These are phyloP conservation scores for Corythornis cristatus DNA, from an alignment of 2,113 vertebrate species.

Conservation along the genomic window DNA sequence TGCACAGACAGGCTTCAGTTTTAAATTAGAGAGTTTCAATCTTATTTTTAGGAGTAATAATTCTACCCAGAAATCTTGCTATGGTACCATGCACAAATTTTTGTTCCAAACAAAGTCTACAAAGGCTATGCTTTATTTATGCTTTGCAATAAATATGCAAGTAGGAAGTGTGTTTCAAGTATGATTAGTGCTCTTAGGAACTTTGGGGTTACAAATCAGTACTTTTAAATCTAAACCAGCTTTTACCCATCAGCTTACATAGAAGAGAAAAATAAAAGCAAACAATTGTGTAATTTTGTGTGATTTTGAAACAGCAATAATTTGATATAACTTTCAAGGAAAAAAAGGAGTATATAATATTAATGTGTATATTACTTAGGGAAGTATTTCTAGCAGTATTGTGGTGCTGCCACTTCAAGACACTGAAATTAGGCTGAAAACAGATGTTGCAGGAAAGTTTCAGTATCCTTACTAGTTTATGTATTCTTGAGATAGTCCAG, in stretches of 20 bases:
- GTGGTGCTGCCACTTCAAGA: neutral
- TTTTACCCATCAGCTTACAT: neutral
- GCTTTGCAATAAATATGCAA: neutral
- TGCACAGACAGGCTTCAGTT: neutral
- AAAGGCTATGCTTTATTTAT: neutral
- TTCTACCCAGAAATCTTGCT: neutral
- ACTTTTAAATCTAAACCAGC: neutral
- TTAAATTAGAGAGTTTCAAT: neutral
- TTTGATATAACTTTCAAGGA: neutral
- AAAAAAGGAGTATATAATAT: neutral
- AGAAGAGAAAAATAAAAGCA: neutral
- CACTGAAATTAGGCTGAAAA: neutral
- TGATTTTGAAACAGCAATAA: neutral
- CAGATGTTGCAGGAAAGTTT: neutral
- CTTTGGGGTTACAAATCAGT: neutral
- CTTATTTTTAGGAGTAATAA: neutral
- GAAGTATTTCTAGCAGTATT: neutral
- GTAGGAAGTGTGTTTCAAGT: neutral
- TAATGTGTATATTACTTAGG: neutral
- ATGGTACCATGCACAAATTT: neutral
- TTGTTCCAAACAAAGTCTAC: neutral
- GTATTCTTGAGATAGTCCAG: neutral
- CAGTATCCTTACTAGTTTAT: neutral
- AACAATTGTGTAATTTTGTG: neutral
- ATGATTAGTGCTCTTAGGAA: neutral